Percentiles rank a stretch among this genome's conserved stretches.
Conservation (phyloP, 2,797 vertebrate genomes). For the Cyprinella venusta region DNA sequence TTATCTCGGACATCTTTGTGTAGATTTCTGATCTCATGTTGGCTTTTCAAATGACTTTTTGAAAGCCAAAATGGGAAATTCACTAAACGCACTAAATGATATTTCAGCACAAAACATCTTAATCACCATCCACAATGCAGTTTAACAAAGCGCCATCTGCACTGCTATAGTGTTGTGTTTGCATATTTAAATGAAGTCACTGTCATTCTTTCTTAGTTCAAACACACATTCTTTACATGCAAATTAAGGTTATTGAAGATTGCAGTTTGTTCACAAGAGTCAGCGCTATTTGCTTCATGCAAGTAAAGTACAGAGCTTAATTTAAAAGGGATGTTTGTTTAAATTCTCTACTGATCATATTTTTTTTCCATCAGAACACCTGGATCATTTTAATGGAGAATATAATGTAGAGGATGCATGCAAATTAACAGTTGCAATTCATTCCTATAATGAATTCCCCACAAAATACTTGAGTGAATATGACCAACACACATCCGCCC, state of each 20-base stretch:
- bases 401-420: not conserved
- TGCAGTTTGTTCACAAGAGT: conserved; percentile 4
- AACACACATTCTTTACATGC: conserved; percentile 32
- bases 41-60: conserved; percentile 18
- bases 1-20: conserved; percentile 44
- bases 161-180: not conserved
- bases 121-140: conserved; percentile 13
- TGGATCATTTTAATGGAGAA: conserved; percentile 1
- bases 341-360: conserved; percentile 14
- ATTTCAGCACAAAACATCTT: conserved; percentile 11
- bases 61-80: not conserved
- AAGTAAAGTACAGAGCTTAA: not conserved
- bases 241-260: conserved; percentile 23
- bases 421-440: not conserved
- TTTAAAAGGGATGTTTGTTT: not conserved
- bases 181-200: conserved; percentile 29
- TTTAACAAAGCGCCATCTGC: conserved; percentile 27
- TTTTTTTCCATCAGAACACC: not conserved
- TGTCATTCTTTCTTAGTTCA: conserved; percentile 20
- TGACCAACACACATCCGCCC: not conserved
- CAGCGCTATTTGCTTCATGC: not conserved
- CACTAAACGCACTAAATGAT: not conserved
- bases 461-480: not conserved
- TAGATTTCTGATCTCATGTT: not conserved
- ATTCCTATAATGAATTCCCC: not conserved